A percentile compares a stretch with the other conserved stretches of the same genome.
Conservation (phyloP, 2,113 vertebrate species). For the Psophia crepitans region DNA sequence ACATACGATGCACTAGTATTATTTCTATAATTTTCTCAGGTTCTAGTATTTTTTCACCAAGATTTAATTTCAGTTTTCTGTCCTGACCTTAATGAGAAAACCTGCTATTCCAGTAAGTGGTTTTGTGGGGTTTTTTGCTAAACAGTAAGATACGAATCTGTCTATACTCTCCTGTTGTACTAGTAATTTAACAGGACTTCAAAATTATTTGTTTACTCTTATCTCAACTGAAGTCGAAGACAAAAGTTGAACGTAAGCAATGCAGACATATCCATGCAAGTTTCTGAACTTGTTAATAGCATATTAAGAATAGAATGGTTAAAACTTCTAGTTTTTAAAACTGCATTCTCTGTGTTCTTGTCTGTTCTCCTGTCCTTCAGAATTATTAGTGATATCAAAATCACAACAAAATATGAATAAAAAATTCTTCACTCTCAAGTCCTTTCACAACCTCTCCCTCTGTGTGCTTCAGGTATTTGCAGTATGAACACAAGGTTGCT, state of each 20-base stretch:
- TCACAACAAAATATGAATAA: not conserved
- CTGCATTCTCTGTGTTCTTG: not conserved
- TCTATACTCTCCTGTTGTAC: not conserved
- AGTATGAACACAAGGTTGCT: not conserved
- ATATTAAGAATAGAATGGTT: not conserved
- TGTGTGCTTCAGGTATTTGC: not conserved
- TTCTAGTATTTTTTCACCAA: not conserved
- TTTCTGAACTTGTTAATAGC: not conserved
- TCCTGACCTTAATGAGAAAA: not conserved
- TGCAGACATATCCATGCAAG: not conserved
- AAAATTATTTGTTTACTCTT: not conserved
- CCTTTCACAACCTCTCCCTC: not conserved
- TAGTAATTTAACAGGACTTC: not conserved
- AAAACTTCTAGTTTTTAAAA: not conserved
- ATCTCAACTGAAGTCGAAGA: not conserved
- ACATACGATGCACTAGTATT: not conserved
- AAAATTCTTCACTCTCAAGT: not conserved
- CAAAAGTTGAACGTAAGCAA: not conserved
- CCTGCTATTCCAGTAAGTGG: not conserved
- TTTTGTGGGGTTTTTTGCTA: not conserved
- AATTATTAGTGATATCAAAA: not conserved
- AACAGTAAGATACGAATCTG: not conserved
- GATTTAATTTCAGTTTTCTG: not conserved
- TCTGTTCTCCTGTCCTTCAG: not conserved
- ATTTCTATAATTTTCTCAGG: not conserved